Evolutionary conservation across 2,113 vertebrate species (phyloP).

Genomic region (Phoenicopterus ruber): DNA sequence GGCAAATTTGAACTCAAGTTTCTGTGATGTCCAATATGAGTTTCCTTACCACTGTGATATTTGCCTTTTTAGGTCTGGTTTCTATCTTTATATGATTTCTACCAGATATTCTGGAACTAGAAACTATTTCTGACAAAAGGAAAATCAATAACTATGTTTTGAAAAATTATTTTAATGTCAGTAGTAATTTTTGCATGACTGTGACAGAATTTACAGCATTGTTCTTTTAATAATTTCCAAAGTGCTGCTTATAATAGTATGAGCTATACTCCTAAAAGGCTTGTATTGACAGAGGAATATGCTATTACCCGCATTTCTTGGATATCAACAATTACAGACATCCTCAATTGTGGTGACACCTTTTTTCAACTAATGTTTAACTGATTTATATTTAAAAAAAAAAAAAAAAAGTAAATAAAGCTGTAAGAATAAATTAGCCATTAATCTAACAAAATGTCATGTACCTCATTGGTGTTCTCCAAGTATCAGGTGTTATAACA

Average conservation of each 20-base stretch:
- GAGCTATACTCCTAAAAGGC: background rate
- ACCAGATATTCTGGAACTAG: background rate
- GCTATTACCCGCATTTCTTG: background rate
- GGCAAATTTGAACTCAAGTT: background rate
- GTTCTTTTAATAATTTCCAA: background rate
- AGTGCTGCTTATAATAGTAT: background rate
- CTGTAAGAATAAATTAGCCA: background rate
- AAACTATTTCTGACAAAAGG: background rate
- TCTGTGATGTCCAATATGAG: background rate
- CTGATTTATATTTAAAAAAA: background rate
- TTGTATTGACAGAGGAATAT: background rate
- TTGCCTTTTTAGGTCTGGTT: background rate
- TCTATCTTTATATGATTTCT: background rate
- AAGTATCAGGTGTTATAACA: background rate
- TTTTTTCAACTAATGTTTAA: background rate
- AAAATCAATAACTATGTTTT: background rate
- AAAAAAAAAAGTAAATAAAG: background rate
- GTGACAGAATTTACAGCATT: background rate
- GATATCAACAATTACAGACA: background rate
- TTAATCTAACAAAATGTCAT: background rate
- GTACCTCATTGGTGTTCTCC: background rate
- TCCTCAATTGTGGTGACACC: background rate
- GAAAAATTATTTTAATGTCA: background rate
- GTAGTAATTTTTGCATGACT: background rate
- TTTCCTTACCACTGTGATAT: background rate